phyloP scores from a whole-genome alignment of 1,140 invertebrate genomes.

The Bombus pascuorum region DNA sequence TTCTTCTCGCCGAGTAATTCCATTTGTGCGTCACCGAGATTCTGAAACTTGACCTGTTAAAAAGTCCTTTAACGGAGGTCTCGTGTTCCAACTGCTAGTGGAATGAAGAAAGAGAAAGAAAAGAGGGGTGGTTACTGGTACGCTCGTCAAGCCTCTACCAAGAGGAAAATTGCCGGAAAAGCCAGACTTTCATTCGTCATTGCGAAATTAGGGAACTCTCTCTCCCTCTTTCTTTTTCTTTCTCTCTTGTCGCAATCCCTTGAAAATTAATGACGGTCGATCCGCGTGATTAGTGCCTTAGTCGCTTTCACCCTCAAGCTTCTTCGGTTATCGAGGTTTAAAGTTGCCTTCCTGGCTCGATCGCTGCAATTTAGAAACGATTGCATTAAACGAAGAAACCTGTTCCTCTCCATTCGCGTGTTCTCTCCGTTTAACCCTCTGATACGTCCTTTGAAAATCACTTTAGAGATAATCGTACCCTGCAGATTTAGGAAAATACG shows the following conservation, averaged over 20 bases:
- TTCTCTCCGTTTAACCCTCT: too few species aligned
- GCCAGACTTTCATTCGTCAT: conserved; percentile 29
- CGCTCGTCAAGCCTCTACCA: conserved; percentile 20
- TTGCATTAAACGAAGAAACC: background rate
- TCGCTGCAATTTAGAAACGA: background rate
- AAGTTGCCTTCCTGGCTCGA: background rate
- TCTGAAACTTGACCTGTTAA: conserved; percentile 76
- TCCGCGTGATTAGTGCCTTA: conserved; percentile 20
- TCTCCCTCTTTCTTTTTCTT: background rate
- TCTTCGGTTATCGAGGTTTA: background rate
- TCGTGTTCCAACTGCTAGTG: conserved; percentile 52
- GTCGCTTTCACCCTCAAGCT: conserved; percentile 18
- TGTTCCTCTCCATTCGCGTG: background rate
- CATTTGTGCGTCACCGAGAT: conserved; percentile 71
- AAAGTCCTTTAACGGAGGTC: conserved; percentile 69
- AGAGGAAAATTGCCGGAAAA: conserved; percentile 64
- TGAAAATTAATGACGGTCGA: conserved; percentile 42
- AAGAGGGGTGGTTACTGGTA: background rate
- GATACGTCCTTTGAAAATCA: too few species aligned
- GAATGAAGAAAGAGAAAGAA: background rate
- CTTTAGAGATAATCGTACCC: too few species aligned
- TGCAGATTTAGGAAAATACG: background rate
- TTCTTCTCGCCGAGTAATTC: conserved; percentile 68
- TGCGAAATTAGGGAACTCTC: conserved; percentile 3
- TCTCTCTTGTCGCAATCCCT: background rate